These are phyloP conservation scores for Lordiphosa clarofinis DNA, from an alignment of 1,140 invertebrate species.

Conservation along the genomic window DNA sequence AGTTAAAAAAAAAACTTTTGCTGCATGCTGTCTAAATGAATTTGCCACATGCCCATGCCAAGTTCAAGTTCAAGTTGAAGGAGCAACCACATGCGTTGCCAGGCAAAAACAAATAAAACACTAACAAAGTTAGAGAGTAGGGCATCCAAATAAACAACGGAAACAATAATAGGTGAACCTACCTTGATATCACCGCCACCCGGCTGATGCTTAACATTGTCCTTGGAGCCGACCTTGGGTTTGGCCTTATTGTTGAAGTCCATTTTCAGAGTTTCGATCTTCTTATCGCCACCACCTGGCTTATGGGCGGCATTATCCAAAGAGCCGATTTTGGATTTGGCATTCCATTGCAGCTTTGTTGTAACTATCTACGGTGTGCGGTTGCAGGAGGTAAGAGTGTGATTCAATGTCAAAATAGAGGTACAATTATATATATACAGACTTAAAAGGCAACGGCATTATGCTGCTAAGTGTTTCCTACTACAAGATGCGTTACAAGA, in stretches of 20 bases:
- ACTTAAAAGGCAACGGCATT: constrained; percentile 57
- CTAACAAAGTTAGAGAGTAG: constrained; percentile 29
- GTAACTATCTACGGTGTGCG: constrained; percentile 85
- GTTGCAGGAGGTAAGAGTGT: constrained; percentile 9
- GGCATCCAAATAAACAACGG: constrained; percentile 37
- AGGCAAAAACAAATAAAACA: constrained; percentile 27
- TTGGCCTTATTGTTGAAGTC: constrained; percentile 95
- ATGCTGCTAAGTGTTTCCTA: constrained; percentile 64
- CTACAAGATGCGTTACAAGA: constrained; percentile 21
- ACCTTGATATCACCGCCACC: constrained; percentile 96
- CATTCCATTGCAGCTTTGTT: constrained; percentile 94
- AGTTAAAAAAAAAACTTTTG: constrained; percentile 11
- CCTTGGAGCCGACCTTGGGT: constrained; percentile 95
- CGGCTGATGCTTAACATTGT: constrained; percentile 85
- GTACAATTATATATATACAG: not conserved
- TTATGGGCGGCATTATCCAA: constrained; percentile 96
- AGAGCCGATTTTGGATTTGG: constrained; percentile 95
- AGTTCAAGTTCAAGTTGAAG: constrained; percentile 34
- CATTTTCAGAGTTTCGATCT: constrained; percentile 93
- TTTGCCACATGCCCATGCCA: constrained; percentile 47
- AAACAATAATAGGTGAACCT: constrained; percentile 55
- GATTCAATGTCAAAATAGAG: constrained; percentile 22
- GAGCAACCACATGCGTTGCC: constrained; percentile 23
- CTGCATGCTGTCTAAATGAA: constrained; percentile 44
- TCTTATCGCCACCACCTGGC: constrained; percentile 95